Evolutionary conservation across 2,888 invertebrate species (phyloP), one percentile per base, ranked within the genome.

Genomic region (Epinotia demarniana): DNA sequence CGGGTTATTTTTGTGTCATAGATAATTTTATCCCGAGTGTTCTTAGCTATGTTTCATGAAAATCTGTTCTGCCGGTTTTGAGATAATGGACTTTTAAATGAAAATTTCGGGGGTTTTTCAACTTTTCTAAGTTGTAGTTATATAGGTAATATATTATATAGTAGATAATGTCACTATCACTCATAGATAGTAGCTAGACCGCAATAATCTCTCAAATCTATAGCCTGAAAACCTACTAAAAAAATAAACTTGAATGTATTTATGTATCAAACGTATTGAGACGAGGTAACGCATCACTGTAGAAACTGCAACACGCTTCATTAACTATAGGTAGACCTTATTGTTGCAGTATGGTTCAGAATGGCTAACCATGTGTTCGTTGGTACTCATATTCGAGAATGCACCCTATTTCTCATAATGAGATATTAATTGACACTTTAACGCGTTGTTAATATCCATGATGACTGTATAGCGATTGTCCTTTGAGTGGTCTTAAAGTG

Each of bases 331-430:
- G 11, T n/a, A 53, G 49, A 53, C 49, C 49, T n/a, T 6, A 53
- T 53, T 6, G n/a, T n/a, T 53, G 49, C 1, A 53, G n/a, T 53
- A 53, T 53, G 49, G n/a, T 53, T 6, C 49, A n/a, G 5, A 53
- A n/a, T n/a, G 43, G 3, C 12, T 13, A 62, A 46, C 16, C 19
- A 19, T 18, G 23, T 62, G 8, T 33, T 33, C 60, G 16, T 8
- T 39, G 5, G 49, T 13, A 46, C 18, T 46, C 13, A 23, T 69
- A 58, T 12, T 70, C 13, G 13, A 70, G 49, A 70, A 70, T 70
- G 70, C 61, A 49, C 61, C 49, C 70, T 46, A 68, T 57, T 68
- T 68, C 33, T 60, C 49, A 49, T 70, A 70, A 70, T 53, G 70
- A 49, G 46, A 33, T 61, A 61, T 61, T 70, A 49, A 70, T 70